Evolutionary conservation across 2,113 vertebrate species (phyloP).

Genomic region (Rhinoderma darwinii): DNA sequence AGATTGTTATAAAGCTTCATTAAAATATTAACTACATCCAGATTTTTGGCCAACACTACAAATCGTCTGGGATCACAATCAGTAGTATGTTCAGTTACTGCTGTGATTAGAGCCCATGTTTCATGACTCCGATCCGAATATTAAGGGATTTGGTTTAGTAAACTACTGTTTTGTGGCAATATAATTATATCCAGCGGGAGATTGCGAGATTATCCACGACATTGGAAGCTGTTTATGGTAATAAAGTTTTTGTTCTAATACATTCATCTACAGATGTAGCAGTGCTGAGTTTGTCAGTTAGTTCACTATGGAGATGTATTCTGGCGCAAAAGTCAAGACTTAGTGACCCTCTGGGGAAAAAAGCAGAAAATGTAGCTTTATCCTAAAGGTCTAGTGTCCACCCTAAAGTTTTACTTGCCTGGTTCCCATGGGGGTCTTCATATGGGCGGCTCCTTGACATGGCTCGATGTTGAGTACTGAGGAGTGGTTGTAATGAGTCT

Average conservation of each 20-base stretch:
- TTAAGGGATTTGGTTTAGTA: constrained; percentile 27
- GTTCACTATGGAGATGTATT: no score
- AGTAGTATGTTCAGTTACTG: constrained; percentile 8
- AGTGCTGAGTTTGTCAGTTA: background rate
- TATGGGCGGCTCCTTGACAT: no score
- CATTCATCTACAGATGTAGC: background rate
- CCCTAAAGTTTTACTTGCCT: no score
- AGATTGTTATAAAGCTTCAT: constrained; percentile 52
- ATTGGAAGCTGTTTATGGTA: background rate
- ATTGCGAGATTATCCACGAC: background rate
- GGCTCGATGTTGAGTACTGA: no score
- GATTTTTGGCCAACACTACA: constrained; percentile 27
- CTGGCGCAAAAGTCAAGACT: no score
- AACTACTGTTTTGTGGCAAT: constrained; percentile 44
- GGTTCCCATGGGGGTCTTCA: no score
- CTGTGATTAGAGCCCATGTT: constrained; percentile 28
- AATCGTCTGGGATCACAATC: constrained; percentile 16
- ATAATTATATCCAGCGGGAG: constrained; percentile 20
- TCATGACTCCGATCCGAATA: constrained; percentile 30
- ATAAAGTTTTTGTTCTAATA: no score
- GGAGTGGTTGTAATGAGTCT: no score
- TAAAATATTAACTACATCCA: constrained; percentile 46
- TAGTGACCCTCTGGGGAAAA: no score
- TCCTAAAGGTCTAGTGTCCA: no score
- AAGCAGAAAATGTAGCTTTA: no score